Conservation (phyloP, 2,888 invertebrate genomes). For the Aphrophora alni region DNA sequence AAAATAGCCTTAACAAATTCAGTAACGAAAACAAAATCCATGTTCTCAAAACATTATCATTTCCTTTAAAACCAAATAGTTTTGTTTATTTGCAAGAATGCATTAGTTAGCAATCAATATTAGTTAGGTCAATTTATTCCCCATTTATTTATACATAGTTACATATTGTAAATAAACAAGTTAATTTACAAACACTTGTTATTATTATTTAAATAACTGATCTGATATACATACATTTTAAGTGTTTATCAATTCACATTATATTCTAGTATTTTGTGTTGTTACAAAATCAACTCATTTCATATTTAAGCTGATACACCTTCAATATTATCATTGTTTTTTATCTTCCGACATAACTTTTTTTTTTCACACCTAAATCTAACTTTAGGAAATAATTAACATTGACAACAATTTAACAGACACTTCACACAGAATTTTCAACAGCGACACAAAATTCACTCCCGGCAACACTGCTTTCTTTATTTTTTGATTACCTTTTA, state of each 20-base stretch:
- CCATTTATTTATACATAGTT: background rate
- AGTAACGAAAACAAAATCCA: background rate
- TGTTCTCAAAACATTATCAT: too few species aligned
- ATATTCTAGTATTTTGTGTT: too few species aligned
- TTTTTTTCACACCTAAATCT: background rate
- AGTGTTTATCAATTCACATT: too few species aligned
- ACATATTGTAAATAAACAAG: background rate
- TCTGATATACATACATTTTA: too few species aligned
- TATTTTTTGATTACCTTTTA: too few species aligned
- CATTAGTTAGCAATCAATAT: too few species aligned
- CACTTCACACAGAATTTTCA: background rate
- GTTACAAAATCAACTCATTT: background rate
- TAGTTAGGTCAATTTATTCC: too few species aligned
- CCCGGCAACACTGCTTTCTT: background rate
- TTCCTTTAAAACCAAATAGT: too few species aligned
- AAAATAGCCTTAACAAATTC: background rate
- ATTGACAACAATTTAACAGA: background rate
- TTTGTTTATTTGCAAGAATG: too few species aligned
- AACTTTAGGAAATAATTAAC: background rate
- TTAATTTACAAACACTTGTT: background rate
- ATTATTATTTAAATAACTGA: background rate
- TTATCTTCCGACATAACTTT: background rate
- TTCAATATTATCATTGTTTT: background rate
- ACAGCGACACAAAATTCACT: background rate
- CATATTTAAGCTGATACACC: background rate